phyloP scores from a whole-genome alignment of 2,797 vertebrate genomes.

The Notolabrus celidotus region DNA sequence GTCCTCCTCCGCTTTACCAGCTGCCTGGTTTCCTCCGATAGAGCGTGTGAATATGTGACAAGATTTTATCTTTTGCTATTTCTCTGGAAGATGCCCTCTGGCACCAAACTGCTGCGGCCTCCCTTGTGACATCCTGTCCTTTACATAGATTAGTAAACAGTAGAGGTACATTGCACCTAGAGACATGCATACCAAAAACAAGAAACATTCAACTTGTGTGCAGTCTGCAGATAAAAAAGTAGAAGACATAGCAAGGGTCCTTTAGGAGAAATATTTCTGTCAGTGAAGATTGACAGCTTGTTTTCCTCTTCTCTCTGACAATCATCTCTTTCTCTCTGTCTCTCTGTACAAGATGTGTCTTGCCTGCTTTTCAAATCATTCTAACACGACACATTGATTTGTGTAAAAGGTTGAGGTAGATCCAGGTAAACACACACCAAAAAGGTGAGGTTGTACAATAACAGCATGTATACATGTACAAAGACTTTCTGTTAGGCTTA shows the following conservation, averaged over 20 bases:
- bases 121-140: conserved; percentile 35
- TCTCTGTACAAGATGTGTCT: conserved; percentile 49
- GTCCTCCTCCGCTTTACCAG: conserved; percentile 70
- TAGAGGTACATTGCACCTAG: conserved; percentile 48
- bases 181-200: conserved; percentile 51
- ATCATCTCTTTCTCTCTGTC: conserved; percentile 56
- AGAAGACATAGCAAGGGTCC: conserved; percentile 24
- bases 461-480: conserved; percentile 62
- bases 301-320: conserved; percentile 51
- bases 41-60: conserved; percentile 65
- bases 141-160: conserved; percentile 50
- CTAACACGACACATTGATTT: conserved; percentile 51
- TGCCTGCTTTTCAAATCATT: conserved; percentile 62
- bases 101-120: conserved; percentile 55
- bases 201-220: conserved; percentile 9
- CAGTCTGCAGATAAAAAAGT: conserved; percentile 13
- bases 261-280: conserved; percentile 27
- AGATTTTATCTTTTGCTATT: conserved; percentile 61
- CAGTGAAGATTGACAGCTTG: conserved; percentile 34
- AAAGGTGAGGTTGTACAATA: conserved; percentile 49
- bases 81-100: conserved; percentile 38
- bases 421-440: conserved; percentile 51
- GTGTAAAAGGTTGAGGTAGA: conserved; percentile 45
- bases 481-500: conserved; percentile 61
- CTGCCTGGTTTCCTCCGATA: conserved; percentile 67